Evolutionary conservation across 2,113 vertebrate genomes (phyloP).

Genomic region (Corythornis madagascariensis): DNA sequence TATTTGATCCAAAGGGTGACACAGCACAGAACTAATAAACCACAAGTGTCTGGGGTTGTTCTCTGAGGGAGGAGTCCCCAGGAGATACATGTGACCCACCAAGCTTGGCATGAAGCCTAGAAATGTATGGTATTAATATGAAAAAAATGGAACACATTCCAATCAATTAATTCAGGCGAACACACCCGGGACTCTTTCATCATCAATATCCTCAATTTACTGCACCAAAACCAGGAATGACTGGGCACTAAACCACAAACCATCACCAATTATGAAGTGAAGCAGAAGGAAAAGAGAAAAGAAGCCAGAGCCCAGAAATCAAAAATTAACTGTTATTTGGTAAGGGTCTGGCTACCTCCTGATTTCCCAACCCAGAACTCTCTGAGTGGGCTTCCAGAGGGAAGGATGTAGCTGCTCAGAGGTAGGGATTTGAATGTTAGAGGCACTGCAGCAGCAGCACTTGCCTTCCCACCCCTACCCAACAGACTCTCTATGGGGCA

Average conservation of each 20-base stretch:
- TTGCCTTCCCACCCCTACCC: background rate
- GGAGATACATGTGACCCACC: background rate
- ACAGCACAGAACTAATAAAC: rapidly evolving
- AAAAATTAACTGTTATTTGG: background rate
- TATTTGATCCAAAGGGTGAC: background rate
- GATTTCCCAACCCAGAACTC: background rate
- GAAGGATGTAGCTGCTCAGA: background rate
- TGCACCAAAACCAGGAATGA: background rate
- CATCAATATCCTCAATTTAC: background rate
- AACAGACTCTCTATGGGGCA: background rate
- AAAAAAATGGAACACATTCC: background rate
- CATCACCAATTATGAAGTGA: background rate
- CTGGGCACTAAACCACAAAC: background rate
- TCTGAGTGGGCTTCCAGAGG: background rate
- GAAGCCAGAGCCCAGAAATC: background rate
- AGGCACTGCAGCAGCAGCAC: background rate
- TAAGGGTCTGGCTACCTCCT: background rate
- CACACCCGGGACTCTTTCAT: background rate
- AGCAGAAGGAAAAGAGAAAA: background rate
- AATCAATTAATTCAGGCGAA: background rate
- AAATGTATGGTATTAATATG: background rate
- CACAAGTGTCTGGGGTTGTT: background rate
- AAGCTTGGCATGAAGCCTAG: background rate
- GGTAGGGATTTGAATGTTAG: background rate
- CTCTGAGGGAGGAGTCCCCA: background rate